These are phyloP conservation scores for Odocoileus virginianus DNA, from an alignment of 2,113 vertebrate genomes.

Conservation along the genomic window DNA sequence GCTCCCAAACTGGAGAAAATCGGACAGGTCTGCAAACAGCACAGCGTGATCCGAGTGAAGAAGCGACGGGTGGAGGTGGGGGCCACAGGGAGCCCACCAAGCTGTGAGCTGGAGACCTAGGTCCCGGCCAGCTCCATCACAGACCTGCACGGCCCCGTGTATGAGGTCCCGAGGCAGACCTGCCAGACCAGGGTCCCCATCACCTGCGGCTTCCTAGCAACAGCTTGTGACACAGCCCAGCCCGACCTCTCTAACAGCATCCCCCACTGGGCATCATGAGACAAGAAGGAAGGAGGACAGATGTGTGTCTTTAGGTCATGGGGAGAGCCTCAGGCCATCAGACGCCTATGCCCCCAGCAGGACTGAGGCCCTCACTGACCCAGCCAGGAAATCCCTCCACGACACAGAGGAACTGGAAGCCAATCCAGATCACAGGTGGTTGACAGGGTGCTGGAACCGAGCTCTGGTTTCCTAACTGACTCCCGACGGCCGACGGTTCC, in stretches of 20 bases:
- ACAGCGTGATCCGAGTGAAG: background rate
- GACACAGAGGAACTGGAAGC: accelerated
- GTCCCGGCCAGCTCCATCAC: background rate
- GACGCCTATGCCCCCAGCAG: background rate
- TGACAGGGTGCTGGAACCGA: background rate
- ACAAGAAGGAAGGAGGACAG: background rate
- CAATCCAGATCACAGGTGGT: accelerated
- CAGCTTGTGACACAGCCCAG: accelerated
- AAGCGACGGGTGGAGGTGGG: background rate
- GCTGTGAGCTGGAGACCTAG: background rate
- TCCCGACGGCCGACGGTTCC: accelerated
- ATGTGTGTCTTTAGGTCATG: accelerated
- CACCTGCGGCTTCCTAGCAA: background rate
- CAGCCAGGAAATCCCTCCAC: background rate
- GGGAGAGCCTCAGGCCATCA: background rate
- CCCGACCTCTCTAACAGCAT: background rate
- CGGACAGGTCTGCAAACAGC: background rate
- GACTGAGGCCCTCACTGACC: background rate
- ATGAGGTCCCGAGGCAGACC: background rate
- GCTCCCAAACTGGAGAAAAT: background rate
- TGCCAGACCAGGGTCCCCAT: accelerated
- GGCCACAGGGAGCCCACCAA: background rate
- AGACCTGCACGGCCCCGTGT: accelerated
- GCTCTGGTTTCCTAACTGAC: background rate
- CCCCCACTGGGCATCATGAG: background rate